These are phyloP conservation scores for Protobothrops flavoviridis DNA, from an alignment of 2,113 vertebrate genomes.

Conservation along the genomic window DNA sequence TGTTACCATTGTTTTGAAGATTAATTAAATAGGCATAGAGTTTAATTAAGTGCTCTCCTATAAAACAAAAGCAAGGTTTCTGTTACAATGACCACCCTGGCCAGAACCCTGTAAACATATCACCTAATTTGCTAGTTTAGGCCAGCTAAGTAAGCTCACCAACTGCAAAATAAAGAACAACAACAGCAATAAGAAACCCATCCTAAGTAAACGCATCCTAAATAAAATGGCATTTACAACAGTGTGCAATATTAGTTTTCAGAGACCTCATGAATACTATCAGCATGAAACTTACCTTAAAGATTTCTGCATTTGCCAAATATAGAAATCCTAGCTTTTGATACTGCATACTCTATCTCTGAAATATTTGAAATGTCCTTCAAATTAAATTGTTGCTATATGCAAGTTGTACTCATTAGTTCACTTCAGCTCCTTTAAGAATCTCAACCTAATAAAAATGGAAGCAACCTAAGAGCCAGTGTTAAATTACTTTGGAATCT, in stretches of 20 bases:
- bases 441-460: conserved; percentile 40
- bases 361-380: conserved; percentile 70
- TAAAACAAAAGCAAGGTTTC: conserved; percentile 64
- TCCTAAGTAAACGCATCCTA: conserved; percentile 53
- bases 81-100: conserved; percentile 61
- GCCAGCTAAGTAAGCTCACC: conserved; percentile 46
- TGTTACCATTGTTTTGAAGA: conserved; percentile 60
- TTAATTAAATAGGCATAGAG: conserved; percentile 62
- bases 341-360: conserved; percentile 73
- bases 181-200: conserved; percentile 40
- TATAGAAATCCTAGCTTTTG: conserved; percentile 68
- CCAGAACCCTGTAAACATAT: conserved; percentile 50
- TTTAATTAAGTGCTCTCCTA: conserved; percentile 67
- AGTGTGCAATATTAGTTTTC: conserved; percentile 57
- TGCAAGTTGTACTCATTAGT: conserved; percentile 1
- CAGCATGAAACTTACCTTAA: conserved; percentile 68
- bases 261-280: conserved; percentile 29
- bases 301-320: conserved; percentile 61
- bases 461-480: conserved; percentile 13
- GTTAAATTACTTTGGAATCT: background rate
- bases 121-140: conserved; percentile 42
- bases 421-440: conserved; percentile 33
- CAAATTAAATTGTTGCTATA: conserved; percentile 42
- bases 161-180: conserved; percentile 46
- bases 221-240: conserved; percentile 63